Evolutionary conservation across 2,797 vertebrate species (phyloP).

Genomic region (Toxotes lorentzi): DNA sequence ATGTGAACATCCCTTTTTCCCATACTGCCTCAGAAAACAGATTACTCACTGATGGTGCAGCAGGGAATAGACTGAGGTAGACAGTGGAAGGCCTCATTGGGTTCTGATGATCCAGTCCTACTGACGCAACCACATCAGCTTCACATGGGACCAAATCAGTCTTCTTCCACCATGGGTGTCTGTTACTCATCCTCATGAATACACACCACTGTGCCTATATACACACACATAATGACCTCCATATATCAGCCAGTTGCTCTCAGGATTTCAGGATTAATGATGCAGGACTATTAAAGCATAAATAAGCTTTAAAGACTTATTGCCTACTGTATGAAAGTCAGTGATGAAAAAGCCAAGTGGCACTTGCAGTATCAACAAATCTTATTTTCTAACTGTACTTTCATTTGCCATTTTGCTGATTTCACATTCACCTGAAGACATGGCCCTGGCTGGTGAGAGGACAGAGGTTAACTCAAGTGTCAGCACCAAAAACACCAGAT

Average conservation of each 20-base stretch:
- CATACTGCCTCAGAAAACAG: constrained; percentile 60
- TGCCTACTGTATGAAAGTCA: constrained; percentile 37
- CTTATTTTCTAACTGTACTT: constrained; percentile 15
- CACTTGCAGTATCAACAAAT: constrained; percentile 13
- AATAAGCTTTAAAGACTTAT: constrained; percentile 50
- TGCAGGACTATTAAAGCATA: constrained; percentile 51
- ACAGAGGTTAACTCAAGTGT: constrained; percentile 42
- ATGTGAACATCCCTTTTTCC: constrained; percentile 47
- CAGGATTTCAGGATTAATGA: constrained; percentile 63
- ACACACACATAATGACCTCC: constrained; percentile 36
- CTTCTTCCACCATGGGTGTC: constrained; percentile 53
- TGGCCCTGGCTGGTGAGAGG: constrained; percentile 3
- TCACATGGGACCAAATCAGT: constrained; percentile 62
- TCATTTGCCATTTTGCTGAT: constrained; percentile 1
- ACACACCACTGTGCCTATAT: constrained; percentile 37
- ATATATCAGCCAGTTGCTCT: constrained; percentile 53
- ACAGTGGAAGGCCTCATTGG: constrained; percentile 80
- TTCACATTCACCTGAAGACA: constrained; percentile 36
- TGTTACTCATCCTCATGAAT: constrained; percentile 46
- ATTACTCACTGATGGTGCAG: constrained; percentile 69
- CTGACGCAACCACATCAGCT: constrained; percentile 69
- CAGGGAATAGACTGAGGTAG: constrained; percentile 69
- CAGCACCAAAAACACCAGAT: constrained; percentile 21
- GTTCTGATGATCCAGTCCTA: constrained; percentile 78
- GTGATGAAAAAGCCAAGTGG: constrained; percentile 49